These are phyloP conservation scores for Malurus cyaneus DNA, from an alignment of 2,113 vertebrate genomes.

Conservation along the genomic window DNA sequence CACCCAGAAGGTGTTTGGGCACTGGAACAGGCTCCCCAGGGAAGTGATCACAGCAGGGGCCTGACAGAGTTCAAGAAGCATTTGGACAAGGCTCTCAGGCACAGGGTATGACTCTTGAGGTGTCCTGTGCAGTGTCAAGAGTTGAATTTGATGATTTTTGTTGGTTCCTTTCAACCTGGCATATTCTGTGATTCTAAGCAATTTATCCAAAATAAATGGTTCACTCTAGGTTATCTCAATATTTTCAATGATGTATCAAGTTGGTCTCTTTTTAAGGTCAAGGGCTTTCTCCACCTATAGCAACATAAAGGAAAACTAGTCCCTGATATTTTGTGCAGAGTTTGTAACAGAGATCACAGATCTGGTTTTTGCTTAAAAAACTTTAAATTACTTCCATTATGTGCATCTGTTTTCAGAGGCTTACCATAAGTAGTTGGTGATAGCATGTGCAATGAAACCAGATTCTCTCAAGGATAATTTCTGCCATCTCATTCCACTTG, in stretches of 20 bases:
- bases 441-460: neutral
- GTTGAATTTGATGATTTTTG: rapidly evolving
- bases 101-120: neutral
- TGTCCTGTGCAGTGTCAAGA: neutral
- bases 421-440: neutral
- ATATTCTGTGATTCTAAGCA: neutral
- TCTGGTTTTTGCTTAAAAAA: neutral
- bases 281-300: neutral
- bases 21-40: neutral
- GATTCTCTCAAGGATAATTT: neutral
- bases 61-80: rapidly evolving
- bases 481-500: neutral
- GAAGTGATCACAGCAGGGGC: neutral
- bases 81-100: rapidly evolving
- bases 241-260: neutral
- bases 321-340: neutral
- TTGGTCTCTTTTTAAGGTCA: neutral
- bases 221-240: neutral
- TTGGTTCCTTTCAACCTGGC: neutral
- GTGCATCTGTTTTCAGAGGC: neutral
- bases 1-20: neutral
- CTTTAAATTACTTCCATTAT: neutral
- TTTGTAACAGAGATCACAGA: neutral
- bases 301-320: neutral
- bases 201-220: neutral